Evolutionary conservation across 2,888 invertebrate genomes (phyloP), one percentile per base, ranked within the genome.

Genomic region (Xylota sylvarum): DNA sequence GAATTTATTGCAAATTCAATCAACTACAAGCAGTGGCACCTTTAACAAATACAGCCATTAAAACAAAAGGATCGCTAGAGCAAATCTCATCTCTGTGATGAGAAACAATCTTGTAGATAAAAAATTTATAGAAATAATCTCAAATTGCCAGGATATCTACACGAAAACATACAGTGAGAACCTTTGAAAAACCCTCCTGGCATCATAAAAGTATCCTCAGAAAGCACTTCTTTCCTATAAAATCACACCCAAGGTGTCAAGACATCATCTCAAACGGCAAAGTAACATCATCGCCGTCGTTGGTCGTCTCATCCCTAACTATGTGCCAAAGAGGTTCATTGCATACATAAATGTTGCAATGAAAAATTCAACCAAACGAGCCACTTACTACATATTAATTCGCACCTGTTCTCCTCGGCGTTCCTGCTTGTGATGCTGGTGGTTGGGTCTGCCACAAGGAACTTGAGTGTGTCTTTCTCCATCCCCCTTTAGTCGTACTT

Each of bases 371-470:
- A 46, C 86, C 82, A 82, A 86, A 82, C 82, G 86, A 86, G 86
- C 82, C 77, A 86, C 82, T 86, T 82, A 82, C 86, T 82, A 77
- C 82, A 82, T 86, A 86, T 86, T 86, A 86, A 86, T 82, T 86
- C 86, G 86, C 86, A 86, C 86, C 86, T 86, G 86, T 81, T 81
- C 81, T 69, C 76, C 35, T 43, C 37, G 37, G 48, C 14, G 40
- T 60, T 67, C 43, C 73, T 58, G 52, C 27, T 62, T 56, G 48
- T 7, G 32, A 60, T 23, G 23, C n/a, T 76, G 55, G 58, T 32
- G 60, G 52, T 40, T 70, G 43, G 19, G 30, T 52, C 23, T 30
- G 69, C 10, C 46, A 37, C 27, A 46, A 14, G 23, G 6, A 72
- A 48, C 60, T 62, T 52, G 62, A 52, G 55, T 64, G 50, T 52